A percentile compares a stretch with the other conserved stretches of the same genome.
These are phyloP conservation scores for Eulithis testata DNA, from an alignment of 2,888 invertebrate species.

Conservation along the genomic window DNA sequence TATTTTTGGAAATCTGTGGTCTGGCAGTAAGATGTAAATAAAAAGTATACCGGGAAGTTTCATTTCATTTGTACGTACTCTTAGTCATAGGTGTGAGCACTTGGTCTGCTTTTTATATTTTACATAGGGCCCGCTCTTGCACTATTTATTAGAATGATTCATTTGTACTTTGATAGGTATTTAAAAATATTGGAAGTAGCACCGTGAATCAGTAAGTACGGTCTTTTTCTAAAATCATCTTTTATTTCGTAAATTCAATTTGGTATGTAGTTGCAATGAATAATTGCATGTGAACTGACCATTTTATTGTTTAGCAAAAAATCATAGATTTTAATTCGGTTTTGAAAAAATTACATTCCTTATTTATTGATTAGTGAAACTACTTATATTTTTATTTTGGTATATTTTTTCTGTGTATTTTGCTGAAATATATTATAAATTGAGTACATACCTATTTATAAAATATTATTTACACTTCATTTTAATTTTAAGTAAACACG, in stretches of 20 bases:
- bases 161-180: constrained; percentile 19
- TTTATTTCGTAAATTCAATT: not conserved
- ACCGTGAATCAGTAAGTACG: no score
- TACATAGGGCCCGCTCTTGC: constrained; percentile 6
- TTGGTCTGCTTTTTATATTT: constrained; percentile 15
- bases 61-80: not conserved
- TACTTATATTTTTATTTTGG: constrained; percentile 41
- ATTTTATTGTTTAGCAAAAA: no score
- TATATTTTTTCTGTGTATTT: constrained; percentile 44
- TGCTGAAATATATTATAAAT: constrained; percentile 42
- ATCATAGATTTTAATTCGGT: constrained; percentile 39
- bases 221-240: not conserved
- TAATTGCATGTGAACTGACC: no score
- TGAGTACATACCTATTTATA: constrained; percentile 45
- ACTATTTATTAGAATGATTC: constrained; percentile 8
- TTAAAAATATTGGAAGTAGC: constrained; percentile 11
- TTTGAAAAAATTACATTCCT: constrained; percentile 57
- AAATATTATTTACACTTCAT: constrained; percentile 27
- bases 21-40: constrained; percentile 23
- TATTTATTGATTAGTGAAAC: constrained; percentile 47
- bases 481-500: constrained; percentile 16
- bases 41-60: constrained; percentile 21
- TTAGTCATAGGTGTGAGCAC: constrained; percentile 16
- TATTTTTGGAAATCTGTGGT: constrained; percentile 25
- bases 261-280: not conserved